Percentiles rank a stretch among this genome's conserved stretches.
Evolutionary conservation across 2,113 vertebrate genomes (phyloP).

Genomic region (Platichthys flesus): DNA sequence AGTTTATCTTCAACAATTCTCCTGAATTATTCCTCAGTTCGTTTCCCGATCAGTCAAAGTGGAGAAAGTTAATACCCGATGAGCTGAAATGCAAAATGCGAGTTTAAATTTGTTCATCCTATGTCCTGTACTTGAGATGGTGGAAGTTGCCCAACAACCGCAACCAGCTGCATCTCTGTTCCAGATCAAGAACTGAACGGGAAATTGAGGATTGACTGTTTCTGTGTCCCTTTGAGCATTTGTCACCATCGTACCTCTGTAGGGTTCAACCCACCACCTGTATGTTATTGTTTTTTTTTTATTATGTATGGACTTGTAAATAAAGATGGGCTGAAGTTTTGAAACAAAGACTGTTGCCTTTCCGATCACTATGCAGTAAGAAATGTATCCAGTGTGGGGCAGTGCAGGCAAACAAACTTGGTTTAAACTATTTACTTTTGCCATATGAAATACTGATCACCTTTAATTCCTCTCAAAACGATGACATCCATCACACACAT

Average conservation of each 20-base stretch:
- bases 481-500: background rate
- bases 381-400: constrained; percentile 49
- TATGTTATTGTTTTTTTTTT: constrained; percentile 38
- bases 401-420: constrained; percentile 14
- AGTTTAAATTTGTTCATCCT: constrained; percentile 20
- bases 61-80: background rate
- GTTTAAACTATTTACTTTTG: background rate
- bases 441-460: background rate
- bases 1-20: background rate
- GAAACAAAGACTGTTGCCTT: background rate
- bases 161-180: constrained; percentile 6
- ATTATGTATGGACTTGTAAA: constrained; percentile 68
- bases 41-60: constrained; percentile 1
- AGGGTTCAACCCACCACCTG: constrained; percentile 14
- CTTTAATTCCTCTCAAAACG: background rate
- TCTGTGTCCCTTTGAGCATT: constrained; percentile 21
- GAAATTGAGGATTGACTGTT: constrained; percentile 11
- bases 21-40: background rate
- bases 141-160: background rate
- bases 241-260: constrained; percentile 8
- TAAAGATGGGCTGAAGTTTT: constrained; percentile 77
- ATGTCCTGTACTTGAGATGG: constrained; percentile 20
- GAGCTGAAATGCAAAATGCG: background rate
- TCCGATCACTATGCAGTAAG: constrained; percentile 8
- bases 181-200: background rate